phyloP scores from a whole-genome alignment of 2,888 invertebrate species.

The Leucania comma region DNA sequence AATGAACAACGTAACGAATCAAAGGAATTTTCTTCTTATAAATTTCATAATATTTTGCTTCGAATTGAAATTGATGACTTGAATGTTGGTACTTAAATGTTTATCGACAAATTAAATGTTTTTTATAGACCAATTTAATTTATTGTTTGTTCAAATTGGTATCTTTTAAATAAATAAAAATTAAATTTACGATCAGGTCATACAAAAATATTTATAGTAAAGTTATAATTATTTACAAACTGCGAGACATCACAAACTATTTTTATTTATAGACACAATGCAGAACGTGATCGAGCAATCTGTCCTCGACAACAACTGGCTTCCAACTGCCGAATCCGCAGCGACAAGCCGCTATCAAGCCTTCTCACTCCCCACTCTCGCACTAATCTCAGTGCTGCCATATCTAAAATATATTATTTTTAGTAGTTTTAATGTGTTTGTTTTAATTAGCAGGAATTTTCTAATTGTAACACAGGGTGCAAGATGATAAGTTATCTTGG shows the following conservation, averaged over 20 bases:
- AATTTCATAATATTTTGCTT: constrained; percentile 17
- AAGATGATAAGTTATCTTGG: constrained; percentile 83
- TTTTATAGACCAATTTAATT: neutral
- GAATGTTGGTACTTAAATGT: neutral
- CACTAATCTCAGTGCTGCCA: constrained; percentile 75
- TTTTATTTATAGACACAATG: constrained; percentile 82
- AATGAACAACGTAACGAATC: constrained; percentile 20
- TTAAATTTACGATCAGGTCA: neutral
- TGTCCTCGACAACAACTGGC: constrained; percentile 89
- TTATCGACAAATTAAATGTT: neutral
- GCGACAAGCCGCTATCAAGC: constrained; percentile 76
- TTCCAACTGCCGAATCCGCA: constrained; percentile 86
- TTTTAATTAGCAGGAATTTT: constrained; percentile 66
- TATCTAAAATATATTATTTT: constrained; percentile 70
- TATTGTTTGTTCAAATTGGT: neutral
- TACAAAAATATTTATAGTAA: neutral
- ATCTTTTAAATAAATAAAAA: too few relatives aligned
- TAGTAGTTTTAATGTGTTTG: constrained; percentile 69
- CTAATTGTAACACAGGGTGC: constrained; percentile 69
- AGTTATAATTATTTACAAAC: neutral
- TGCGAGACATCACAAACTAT: neutral
- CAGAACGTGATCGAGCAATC: constrained; percentile 89
- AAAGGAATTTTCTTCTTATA: constrained; percentile 17
- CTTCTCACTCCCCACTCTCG: constrained; percentile 74
- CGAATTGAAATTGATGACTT: neutral